These are phyloP conservation scores for Nannospalax galili DNA, from an alignment of 2,113 vertebrate genomes.

Conservation along the genomic window DNA sequence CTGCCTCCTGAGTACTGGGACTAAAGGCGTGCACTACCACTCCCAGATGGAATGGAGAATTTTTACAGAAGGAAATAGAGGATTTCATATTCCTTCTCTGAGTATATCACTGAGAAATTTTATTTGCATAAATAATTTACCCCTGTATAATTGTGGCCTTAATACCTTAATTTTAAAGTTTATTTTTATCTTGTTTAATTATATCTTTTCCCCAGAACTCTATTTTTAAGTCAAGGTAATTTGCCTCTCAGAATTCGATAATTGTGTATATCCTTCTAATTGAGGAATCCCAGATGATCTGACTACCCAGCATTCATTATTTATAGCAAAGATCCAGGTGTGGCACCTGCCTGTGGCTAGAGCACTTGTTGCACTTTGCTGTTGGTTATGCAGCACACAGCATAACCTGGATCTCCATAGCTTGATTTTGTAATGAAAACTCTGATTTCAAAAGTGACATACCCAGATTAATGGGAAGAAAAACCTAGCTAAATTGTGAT, in stretches of 20 bases:
- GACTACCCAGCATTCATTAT: not conserved
- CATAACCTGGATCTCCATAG: not conserved
- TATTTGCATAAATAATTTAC: not conserved
- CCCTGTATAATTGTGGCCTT: not conserved
- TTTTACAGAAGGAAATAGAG: not conserved
- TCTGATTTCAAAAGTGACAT: not conserved
- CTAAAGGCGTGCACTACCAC: too few relatives aligned
- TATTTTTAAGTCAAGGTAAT: slow-evolving; percentile 22
- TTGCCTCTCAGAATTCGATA: not conserved
- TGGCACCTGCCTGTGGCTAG: not conserved
- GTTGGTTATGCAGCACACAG: not conserved
- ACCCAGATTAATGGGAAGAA: not conserved
- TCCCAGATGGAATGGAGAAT: not conserved
- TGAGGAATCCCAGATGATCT: not conserved
- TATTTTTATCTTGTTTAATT: slow-evolving; percentile 8
- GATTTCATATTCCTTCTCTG: slow-evolving; percentile 8
- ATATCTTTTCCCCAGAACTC: not conserved
- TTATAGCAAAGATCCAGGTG: not conserved
- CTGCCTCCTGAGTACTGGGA: too few relatives aligned
- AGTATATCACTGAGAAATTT: not conserved
- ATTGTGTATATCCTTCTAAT: not conserved
- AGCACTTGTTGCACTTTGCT: not conserved
- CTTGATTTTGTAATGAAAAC: not conserved
- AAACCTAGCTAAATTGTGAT: not conserved
- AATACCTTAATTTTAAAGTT: not conserved